Percentiles rank a stretch among this genome's conserved stretches.
These are phyloP conservation scores for Tokudaia muenninki DNA, from an alignment of 2,797 vertebrate genomes.

Conservation along the genomic window DNA sequence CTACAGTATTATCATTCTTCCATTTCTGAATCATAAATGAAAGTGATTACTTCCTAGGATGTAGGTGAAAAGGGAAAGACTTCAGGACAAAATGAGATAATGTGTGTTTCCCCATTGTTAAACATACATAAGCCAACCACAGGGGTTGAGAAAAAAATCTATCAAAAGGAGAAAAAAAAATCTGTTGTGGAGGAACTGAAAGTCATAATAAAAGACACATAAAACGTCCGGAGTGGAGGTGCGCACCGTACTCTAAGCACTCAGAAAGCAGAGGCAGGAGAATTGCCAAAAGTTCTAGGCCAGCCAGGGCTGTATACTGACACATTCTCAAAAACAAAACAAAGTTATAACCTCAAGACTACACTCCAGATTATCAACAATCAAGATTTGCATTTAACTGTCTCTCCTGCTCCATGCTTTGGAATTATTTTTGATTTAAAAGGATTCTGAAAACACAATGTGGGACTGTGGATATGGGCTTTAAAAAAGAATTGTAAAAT, in stretches of 20 bases:
- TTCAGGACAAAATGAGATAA: slow-evolving; percentile 30
- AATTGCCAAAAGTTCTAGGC: neutral
- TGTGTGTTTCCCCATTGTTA: neutral
- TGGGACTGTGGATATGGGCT: neutral
- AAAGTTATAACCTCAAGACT: neutral
- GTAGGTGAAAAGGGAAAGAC: neutral
- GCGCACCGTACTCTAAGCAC: neutral
- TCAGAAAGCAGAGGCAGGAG: neutral
- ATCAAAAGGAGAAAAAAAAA: neutral
- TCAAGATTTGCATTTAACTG: neutral
- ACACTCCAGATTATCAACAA: neutral
- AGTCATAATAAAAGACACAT: neutral
- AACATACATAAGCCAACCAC: neutral
- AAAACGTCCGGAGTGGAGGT: neutral
- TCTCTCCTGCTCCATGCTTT: neutral
- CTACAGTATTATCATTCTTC: slow-evolving; percentile 6
- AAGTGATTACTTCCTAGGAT: neutral
- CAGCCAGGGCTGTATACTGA: neutral
- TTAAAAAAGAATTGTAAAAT: neutral
- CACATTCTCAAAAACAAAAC: neutral
- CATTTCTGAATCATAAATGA: slow-evolving; percentile 42
- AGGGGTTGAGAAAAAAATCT: neutral
- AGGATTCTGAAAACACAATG: neutral
- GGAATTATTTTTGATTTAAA: neutral
- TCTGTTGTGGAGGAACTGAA: slow-evolving; percentile 26